These are phyloP conservation scores for Siderastrea radians DNA, from an alignment of 92 coral and sea anemone genomes.

Conservation along the genomic window DNA sequence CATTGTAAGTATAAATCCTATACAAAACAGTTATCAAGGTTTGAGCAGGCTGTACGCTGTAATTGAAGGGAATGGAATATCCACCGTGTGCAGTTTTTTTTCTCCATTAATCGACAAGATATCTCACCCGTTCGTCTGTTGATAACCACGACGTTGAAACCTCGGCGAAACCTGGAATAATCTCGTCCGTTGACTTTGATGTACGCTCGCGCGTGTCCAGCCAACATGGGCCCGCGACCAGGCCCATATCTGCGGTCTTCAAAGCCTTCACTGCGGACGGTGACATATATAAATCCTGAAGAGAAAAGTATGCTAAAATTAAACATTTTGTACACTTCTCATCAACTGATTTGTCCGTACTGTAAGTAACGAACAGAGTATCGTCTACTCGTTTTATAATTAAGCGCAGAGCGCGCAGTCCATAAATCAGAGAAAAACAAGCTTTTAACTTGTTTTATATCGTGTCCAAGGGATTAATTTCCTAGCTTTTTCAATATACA, in stretches of 20 bases:
- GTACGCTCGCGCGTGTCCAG: constrained; percentile 25
- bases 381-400: too few relatives aligned
- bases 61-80: too few relatives aligned
- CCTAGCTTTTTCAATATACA: too few relatives aligned
- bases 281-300: constrained; percentile 5
- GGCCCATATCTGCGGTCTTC: constrained; percentile 23
- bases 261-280: constrained; percentile 38
- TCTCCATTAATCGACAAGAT: background rate
- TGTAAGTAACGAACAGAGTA: too few relatives aligned
- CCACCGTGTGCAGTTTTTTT: background rate
- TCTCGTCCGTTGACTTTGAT: constrained; percentile 45
- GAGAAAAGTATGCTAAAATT: background rate
- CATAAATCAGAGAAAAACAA: too few relatives aligned
- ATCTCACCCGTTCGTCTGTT: constrained; percentile 35
- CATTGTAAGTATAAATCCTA: background rate
- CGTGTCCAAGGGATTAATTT: too few relatives aligned
- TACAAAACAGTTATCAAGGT: background rate
- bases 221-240: background rate
- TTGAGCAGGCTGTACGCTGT: background rate
- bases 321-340: background rate
- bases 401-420: too few relatives aligned
- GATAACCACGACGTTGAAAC: constrained; percentile 30
- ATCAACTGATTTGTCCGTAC: too few relatives aligned
- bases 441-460: too few relatives aligned
- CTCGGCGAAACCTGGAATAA: constrained; percentile 6